Evolutionary conservation across 1,140 invertebrate species (phyloP).

Genomic region (Prorops nasuta): DNA sequence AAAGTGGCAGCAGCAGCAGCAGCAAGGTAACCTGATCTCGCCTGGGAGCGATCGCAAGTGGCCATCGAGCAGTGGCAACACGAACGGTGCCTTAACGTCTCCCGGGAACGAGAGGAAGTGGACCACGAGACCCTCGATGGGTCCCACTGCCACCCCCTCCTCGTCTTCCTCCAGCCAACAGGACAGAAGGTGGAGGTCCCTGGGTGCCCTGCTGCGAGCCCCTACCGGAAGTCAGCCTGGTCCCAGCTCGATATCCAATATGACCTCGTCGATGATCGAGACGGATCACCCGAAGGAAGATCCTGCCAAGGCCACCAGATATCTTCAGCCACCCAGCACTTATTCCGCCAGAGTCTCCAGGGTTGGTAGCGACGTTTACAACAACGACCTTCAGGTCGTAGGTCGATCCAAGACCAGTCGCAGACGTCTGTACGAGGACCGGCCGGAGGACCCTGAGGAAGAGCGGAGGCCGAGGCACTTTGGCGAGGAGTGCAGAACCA

Average conservation of each 20-base stretch:
- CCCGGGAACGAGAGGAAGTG: constrained; percentile 42
- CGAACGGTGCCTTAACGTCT: constrained; percentile 24
- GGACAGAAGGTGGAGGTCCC: constrained; percentile 54
- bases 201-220: constrained; percentile 54
- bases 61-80: constrained; percentile 27
- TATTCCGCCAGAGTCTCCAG: constrained; percentile 37
- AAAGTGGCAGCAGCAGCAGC: constrained; percentile 42
- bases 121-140: constrained; percentile 39
- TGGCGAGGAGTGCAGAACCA: constrained; percentile 24
- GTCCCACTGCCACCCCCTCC: constrained; percentile 26
- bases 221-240: constrained; percentile 30
- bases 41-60: constrained; percentile 45
- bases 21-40: constrained; percentile 30
- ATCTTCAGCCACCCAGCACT: constrained; percentile 23
- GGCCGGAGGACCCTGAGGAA: constrained; percentile 12
- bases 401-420: constrained; percentile 42
- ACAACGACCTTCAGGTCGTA: constrained; percentile 27
- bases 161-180: constrained; percentile 29
- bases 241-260: constrained; percentile 41
- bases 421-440: constrained; percentile 39
- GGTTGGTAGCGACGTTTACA: constrained; percentile 30
- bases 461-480: constrained; percentile 18
- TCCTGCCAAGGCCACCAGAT: constrained; percentile 18
- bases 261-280: constrained; percentile 45
- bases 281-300: constrained; percentile 23